Evolutionary conservation across 2,797 vertebrate species (phyloP), one percentile per base, ranked within the genome.

Genomic region (Platalea minor): DNA sequence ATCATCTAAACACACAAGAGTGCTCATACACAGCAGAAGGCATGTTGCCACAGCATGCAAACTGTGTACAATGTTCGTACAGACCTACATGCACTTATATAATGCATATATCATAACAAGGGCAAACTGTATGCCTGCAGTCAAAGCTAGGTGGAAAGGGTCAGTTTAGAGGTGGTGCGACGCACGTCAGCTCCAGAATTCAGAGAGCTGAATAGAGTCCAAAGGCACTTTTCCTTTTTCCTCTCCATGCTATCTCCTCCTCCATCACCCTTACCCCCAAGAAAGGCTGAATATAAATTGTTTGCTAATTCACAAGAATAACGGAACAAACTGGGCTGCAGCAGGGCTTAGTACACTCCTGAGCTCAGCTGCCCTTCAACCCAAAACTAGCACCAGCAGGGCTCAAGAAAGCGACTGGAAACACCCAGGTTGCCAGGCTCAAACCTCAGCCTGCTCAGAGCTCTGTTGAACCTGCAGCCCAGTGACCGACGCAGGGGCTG

Each of bases 261-360:
- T 15, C 0, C 0, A 46, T 4, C 35, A 63, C 19, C 33, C 7
- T 35, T 67, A 56, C 4, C 15, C 48, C 5, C 9, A 13, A 54
- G 70, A 82, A 57, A 59, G n/a, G 65, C n/a, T 81, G 64, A 59
- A 67, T 17, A 72, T 28, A 93, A 95, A 87, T 31, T n/a, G 29
- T n/a, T 76, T 77, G 21, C n/a, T 90, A 87, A 95, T 86, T 84
- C 39, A 41, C 61, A 91, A 93, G 91, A 95, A 54, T 59, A 53
- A 85, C 7, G 4, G 39, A 79, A 56, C 20, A 39, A 78, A 31
- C 24, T 13, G 7, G 25, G 17, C 67, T 79, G 63, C 41, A 37
- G 41, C n/a, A 82, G 14, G 31, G 24, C n/a, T 77, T 19, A 77
- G 73, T 33, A 56, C 20, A 6, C 23, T n/a, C n/a, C 54, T 0